Percentiles rank a stretch among this genome's conserved stretches.
These are phyloP conservation scores for Pangasianodon hypophthalmus DNA, from an alignment of 2,113 vertebrate genomes.

Conservation along the genomic window DNA sequence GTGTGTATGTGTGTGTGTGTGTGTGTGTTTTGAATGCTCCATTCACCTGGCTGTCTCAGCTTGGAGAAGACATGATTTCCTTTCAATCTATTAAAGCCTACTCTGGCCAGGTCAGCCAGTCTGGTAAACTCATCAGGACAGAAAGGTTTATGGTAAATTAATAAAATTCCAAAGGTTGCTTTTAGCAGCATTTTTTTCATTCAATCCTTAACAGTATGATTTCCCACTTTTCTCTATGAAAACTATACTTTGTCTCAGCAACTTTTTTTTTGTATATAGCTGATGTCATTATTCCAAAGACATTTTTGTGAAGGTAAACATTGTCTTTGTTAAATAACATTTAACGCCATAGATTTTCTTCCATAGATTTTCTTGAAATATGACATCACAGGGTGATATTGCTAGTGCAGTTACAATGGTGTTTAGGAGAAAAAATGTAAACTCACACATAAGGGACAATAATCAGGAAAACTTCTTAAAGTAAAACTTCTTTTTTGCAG, in stretches of 20 bases:
- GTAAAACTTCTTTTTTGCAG: background rate
- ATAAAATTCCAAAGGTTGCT: constrained; percentile 28
- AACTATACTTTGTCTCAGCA: constrained; percentile 26
- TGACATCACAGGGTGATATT: background rate
- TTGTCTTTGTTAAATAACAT: constrained; percentile 30
- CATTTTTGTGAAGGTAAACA: constrained; percentile 25
- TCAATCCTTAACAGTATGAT: background rate
- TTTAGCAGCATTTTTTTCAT: background rate
- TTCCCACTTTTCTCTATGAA: constrained; percentile 10
- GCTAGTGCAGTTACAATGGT: background rate
- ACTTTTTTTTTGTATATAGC: constrained; percentile 25
- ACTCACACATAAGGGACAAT: background rate
- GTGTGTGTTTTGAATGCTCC: no score
- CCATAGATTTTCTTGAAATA: background rate
- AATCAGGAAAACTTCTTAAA: background rate
- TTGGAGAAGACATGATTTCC: constrained; percentile 20
- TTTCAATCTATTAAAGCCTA: constrained; percentile 24
- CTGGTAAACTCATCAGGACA: constrained; percentile 26
- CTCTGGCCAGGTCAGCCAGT: constrained; percentile 16
- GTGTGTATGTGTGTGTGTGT: constrained; percentile 14
- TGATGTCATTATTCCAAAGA: constrained; percentile 11
- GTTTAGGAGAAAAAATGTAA: background rate
- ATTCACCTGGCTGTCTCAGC: constrained; percentile 20
- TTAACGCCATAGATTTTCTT: background rate
- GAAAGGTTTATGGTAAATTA: constrained; percentile 34